Evolutionary conservation across 2,888 invertebrate genomes (phyloP).

Genomic region (Mesoligia furuncula): DNA sequence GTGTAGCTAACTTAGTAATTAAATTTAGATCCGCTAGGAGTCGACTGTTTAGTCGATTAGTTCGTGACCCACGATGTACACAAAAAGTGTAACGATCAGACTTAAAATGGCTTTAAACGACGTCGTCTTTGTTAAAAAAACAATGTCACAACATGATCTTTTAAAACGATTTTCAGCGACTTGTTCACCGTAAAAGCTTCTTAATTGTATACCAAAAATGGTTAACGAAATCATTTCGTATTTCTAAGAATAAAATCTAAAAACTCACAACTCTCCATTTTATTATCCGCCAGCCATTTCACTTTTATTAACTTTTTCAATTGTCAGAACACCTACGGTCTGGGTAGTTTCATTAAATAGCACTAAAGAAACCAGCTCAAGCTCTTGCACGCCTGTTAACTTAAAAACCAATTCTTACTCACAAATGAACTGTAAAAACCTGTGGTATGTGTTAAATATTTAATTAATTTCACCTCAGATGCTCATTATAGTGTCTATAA

Average conservation of each 20-base stretch:
- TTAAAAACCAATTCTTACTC: conserved; percentile 25
- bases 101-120: conserved; percentile 16
- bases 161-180: not conserved
- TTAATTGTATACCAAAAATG: not conserved
- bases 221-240: not conserved
- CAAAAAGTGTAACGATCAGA: conserved; percentile 40
- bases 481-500: conserved; percentile 42
- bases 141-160: conserved; percentile 18
- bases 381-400: conserved; percentile 16
- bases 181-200: not conserved
- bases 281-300: not conserved
- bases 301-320: not conserved
- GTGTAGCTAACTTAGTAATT: conserved; percentile 58
- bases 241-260: not conserved
- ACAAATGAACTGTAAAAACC: conserved; percentile 49
- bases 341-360: conserved; percentile 5
- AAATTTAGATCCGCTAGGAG: conserved; percentile 56
- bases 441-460: conserved; percentile 46
- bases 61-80: conserved; percentile 53
- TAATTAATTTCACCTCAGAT: conserved; percentile 54
- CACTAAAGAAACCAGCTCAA: not conserved
- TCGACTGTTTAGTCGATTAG: conserved; percentile 57
- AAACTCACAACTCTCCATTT: not conserved
- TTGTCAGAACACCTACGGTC: not conserved
- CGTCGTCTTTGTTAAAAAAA: conserved; percentile 9